These are phyloP conservation scores for Blastobasis adustella DNA, from an alignment of 2,888 invertebrate genomes.

Conservation along the genomic window DNA sequence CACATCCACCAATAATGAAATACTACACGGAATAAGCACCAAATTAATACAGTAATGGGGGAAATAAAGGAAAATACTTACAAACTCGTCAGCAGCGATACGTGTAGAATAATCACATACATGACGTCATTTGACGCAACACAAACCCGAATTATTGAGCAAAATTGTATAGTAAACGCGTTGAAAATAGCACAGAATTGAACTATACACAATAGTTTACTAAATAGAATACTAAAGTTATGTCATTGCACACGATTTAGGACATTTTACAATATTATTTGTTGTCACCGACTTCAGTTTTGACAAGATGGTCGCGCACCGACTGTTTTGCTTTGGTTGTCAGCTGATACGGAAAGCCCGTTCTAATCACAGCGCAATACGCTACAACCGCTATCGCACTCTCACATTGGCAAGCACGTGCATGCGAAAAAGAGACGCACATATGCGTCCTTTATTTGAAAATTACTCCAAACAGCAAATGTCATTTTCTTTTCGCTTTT, in stretches of 20 bases:
- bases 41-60: conserved; percentile 52
- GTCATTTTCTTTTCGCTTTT: conserved; percentile 65
- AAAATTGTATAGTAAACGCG: conserved; percentile 59
- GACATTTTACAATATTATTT: conserved; percentile 72
- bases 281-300: conserved; percentile 71
- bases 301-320: conserved; percentile 77
- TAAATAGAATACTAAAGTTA: conserved; percentile 56
- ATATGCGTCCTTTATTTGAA: conserved; percentile 37
- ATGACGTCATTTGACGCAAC: conserved; percentile 76
- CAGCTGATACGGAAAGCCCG: conserved; percentile 71
- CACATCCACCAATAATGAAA: conserved; percentile 31
- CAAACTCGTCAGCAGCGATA: conserved; percentile 69
- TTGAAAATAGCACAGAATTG: conserved; percentile 55
- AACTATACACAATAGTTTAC: conserved; percentile 60
- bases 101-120: conserved; percentile 68
- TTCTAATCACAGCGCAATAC: conserved; percentile 44
- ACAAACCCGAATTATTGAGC: conserved; percentile 69
- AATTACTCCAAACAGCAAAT: conserved; percentile 51
- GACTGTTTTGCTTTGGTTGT: conserved; percentile 77
- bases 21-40: conserved; percentile 32
- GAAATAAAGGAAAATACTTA: conserved; percentile 71
- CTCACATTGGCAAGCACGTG: conserved; percentile 11
- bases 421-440: conserved; percentile 34
- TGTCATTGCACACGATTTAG: conserved; percentile 66
- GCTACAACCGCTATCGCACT: conserved; percentile 30